Percentiles rank a stretch among this genome's conserved stretches.
Conservation (phyloP, 2,888 invertebrate species). For the Cancer borealis region DNA sequence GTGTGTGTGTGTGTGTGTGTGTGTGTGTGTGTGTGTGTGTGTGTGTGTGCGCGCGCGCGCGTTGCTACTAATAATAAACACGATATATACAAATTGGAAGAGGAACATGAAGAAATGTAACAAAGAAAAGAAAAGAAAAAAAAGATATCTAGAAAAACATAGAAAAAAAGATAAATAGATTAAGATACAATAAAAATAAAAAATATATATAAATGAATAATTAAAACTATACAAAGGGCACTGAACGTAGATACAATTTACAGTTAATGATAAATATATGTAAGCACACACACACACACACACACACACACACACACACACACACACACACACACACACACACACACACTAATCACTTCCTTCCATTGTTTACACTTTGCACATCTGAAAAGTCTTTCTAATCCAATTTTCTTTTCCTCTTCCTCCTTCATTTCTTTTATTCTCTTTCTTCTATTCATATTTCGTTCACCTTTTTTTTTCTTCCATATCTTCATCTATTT, state of each 20-base stretch:
- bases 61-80: too few species aligned
- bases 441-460: background rate
- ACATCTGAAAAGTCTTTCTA: background rate
- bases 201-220: background rate
- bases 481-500: background rate
- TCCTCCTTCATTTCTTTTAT: background rate
- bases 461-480: background rate
- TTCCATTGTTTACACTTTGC: background rate
- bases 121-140: too few species aligned
- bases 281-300: background rate
- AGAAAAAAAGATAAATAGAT: background rate
- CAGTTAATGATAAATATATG: too few species aligned
- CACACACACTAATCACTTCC: conserved; percentile 14
- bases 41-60: too few species aligned
- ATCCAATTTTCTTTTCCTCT: background rate
- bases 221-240: background rate
- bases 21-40: too few species aligned
- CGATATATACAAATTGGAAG: too few species aligned
- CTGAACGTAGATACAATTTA: too few species aligned
- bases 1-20: too few species aligned
- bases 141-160: too few species aligned
- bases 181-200: background rate
- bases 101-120: too few species aligned
- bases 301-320: background rate
- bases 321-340: conserved; percentile 32